These are phyloP conservation scores for Lamellibrachia columna DNA, from an alignment of 2,888 invertebrate species.

Conservation along the genomic window DNA sequence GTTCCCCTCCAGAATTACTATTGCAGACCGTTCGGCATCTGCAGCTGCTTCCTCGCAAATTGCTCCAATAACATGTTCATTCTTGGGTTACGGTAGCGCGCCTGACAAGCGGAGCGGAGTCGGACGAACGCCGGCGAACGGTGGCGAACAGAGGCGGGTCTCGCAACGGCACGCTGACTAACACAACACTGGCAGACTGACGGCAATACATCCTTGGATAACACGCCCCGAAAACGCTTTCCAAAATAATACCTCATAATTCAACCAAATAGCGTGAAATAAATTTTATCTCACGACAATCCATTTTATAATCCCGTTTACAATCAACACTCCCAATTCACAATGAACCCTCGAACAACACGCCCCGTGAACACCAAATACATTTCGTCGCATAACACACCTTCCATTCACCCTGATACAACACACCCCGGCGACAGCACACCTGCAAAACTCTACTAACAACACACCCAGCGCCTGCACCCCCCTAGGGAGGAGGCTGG, in stretches of 20 bases:
- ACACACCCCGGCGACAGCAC: background rate
- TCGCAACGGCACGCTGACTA: too few species aligned
- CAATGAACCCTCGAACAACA: background rate
- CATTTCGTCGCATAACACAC: background rate
- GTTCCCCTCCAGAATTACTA: background rate
- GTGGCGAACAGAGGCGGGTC: background rate
- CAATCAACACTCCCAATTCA: background rate
- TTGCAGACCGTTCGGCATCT: background rate
- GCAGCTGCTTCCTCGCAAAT: slow-evolving; percentile 6
- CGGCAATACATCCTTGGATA: background rate
- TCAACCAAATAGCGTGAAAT: background rate
- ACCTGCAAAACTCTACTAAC: background rate
- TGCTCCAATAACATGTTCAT: slow-evolving; percentile 10
- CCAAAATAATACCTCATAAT: background rate
- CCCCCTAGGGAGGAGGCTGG: background rate
- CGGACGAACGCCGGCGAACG: background rate
- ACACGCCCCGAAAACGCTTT: too few species aligned
- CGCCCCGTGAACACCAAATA: background rate
- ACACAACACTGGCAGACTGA: background rate
- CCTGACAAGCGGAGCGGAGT: background rate
- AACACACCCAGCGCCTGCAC: background rate
- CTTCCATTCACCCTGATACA: background rate
- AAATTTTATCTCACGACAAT: background rate
- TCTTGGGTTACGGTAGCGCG: slow-evolving; percentile 16
- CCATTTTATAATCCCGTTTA: background rate